Percentiles rank a stretch among this genome's conserved stretches.
These are phyloP conservation scores for Oppia nitens DNA, from an alignment of 1,140 invertebrate genomes.

Conservation along the genomic window DNA sequence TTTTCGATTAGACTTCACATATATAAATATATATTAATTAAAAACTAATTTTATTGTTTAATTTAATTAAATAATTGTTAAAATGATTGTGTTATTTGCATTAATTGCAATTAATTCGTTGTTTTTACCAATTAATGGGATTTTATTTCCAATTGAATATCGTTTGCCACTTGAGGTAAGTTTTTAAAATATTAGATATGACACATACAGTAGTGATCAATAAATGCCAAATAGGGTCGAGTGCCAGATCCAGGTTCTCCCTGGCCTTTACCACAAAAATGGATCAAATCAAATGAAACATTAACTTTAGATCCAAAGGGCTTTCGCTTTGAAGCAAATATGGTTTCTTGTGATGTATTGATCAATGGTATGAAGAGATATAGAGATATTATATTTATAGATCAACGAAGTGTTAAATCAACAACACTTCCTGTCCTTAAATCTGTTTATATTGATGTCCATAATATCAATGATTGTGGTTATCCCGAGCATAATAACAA, in stretches of 20 bases:
- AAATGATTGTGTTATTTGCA: too few species aligned
- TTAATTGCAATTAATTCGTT: neutral
- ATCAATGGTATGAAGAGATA: constrained; percentile 11
- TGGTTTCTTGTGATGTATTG: constrained; percentile 4
- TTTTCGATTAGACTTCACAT: too few species aligned
- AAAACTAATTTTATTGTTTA: too few species aligned
- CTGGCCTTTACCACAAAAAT: constrained; percentile 8
- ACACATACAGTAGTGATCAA: neutral
- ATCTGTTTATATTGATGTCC: neutral
- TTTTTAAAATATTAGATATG: too few species aligned
- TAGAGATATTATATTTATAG: constrained; percentile 13
- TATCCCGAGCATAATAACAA: constrained; percentile 15
- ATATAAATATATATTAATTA: too few species aligned
- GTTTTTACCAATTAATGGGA: neutral
- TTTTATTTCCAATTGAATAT: constrained; percentile 7
- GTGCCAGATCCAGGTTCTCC: neutral
- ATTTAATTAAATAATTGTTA: too few species aligned
- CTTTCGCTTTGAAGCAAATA: neutral
- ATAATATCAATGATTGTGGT: constrained; percentile 9
- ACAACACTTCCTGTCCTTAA: constrained; percentile 3
- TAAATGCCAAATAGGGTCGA: neutral
- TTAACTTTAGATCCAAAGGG: neutral
- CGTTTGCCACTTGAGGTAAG: constrained; percentile 4
- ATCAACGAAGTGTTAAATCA: neutral
- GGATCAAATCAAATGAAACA: neutral